Base-by-base conservation (phyloP, 2,888 invertebrate genomes). In the Tinea pellionella region DNA sequence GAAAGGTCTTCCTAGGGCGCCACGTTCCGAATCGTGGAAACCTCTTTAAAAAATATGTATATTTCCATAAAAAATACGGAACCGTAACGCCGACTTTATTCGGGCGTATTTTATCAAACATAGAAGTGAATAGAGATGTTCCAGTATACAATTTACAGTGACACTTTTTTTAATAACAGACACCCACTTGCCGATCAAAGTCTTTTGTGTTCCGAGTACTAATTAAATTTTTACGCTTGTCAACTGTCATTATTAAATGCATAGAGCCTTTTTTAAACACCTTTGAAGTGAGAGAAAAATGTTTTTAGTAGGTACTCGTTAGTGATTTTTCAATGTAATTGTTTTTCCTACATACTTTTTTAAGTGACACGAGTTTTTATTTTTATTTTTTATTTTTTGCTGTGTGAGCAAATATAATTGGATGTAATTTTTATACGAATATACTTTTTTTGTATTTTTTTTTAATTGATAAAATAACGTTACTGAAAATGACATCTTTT, bases 141-240 rank as follows among this genome's bases (percentile, higher is more conserved):
- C 37, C 24, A 24, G 24, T 37, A n/a, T 37, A n/a, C n/a, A 12
- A 37, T 37, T 37, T 37, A 6, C 1, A n/a, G n/a, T 37, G 37
- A 37, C 37, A 37, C 37, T 37, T 37, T 47, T n/a, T n/a, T 24
- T 57, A 32, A 13, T 32, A 57, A 32, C 57, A 57, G 32, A 32
- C 57, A 57, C 24, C 24, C 24, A 24, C 32, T 32, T 57, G 15
- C 57, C 30, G 29, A 16, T 32, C 57, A 57, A 32, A 57, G 13
- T 15, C 57, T 57, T 53, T 57, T 30, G 43, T 59, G 69, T 74
- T 72, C 79, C 80, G 80, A 79, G 72, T 73, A 72, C 79, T 87
- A 84, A 87, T 86, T 87, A 85, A 85, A 85, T 81, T 79, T 80
- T 82, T 72, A 80, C 82, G 83, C 75, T 71, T 68, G 67, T 71